Evolutionary conservation across 1,140 invertebrate species (phyloP).

Genomic region (Ptiloglossa arizonensis): DNA sequence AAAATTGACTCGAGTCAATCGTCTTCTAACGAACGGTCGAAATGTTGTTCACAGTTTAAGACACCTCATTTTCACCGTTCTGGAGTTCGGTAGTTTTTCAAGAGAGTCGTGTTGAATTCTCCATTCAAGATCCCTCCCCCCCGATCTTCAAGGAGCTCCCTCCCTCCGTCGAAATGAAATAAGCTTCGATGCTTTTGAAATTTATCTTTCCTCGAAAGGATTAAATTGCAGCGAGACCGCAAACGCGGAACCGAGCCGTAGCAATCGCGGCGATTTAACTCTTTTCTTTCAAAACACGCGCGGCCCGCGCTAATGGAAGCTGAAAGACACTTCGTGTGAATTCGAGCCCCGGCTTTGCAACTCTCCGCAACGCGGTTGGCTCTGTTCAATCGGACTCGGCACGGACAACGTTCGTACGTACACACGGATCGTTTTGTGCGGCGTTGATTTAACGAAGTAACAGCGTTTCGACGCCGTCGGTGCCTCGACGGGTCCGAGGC

Average conservation of each 20-base stretch:
- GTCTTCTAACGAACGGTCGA: too few species aligned
- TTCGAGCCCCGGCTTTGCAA: slow-evolving; percentile 28
- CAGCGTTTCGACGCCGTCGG: background rate
- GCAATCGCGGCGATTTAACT: slow-evolving; percentile 48
- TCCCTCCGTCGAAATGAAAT: too few species aligned
- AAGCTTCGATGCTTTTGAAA: background rate
- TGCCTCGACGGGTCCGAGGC: background rate
- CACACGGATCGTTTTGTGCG: background rate
- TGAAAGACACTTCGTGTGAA: slow-evolving; percentile 37
- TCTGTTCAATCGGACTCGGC: background rate
- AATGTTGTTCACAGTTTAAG: too few species aligned
- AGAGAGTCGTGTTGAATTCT: too few species aligned
- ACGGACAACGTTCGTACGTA: background rate
- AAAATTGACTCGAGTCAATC: too few species aligned
- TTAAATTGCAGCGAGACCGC: slow-evolving; percentile 53
- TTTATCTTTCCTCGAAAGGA: slow-evolving; percentile 11
- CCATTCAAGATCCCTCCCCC: too few species aligned
- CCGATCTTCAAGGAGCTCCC: too few species aligned
- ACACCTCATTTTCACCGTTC: too few species aligned
- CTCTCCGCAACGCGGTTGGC: background rate
- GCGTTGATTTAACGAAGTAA: slow-evolving; percentile 8
- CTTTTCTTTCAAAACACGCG: slow-evolving; percentile 38
- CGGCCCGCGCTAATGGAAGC: slow-evolving; percentile 37
- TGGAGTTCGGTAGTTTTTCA: too few species aligned
- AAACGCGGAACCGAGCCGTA: slow-evolving; percentile 16